phyloP scores from a whole-genome alignment of 92 coral and sea anemone genomes.

The Zoanthus solanderi region DNA sequence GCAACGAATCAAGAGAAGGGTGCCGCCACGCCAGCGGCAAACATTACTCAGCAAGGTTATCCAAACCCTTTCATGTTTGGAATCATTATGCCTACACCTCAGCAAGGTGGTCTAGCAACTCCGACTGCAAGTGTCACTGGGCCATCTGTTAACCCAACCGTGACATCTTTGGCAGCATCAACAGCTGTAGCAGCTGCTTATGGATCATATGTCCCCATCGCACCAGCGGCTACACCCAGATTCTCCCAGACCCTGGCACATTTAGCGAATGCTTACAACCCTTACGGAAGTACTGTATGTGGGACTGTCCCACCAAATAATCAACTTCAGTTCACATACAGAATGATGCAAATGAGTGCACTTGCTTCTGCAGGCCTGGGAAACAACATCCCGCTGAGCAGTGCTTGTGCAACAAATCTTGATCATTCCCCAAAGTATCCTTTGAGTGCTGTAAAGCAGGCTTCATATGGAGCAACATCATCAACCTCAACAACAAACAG shows the following conservation, averaged over 20 bases:
- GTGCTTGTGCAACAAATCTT: constrained; percentile 39
- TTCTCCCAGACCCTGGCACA: constrained; percentile 95
- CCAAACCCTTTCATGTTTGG: constrained; percentile 90
- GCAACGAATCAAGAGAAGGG: constrained; percentile 74
- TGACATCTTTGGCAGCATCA: constrained; percentile 57
- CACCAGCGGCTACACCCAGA: constrained; percentile 83
- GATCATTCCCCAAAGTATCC: constrained; percentile 70
- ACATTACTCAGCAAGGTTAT: constrained; percentile 59
- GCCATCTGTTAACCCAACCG: constrained; percentile 69
- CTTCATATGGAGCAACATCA: constrained; percentile 41
- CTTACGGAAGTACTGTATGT: constrained; percentile 71
- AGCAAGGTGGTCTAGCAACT: constrained; percentile 26
- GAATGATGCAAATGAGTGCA: constrained; percentile 85
- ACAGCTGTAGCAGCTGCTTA: constrained; percentile 99
- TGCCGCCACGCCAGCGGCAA: constrained; percentile 63
- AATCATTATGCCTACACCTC: constrained; percentile 86
- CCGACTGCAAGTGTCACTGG: constrained; percentile 59
- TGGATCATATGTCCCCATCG: constrained; percentile 96
- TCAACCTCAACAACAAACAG: constrained; percentile 21
- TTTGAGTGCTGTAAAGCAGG: constrained; percentile 63
- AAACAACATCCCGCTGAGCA: constrained; percentile 42
- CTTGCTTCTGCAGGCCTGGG: constrained; percentile 69
- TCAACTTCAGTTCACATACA: constrained; percentile 81
- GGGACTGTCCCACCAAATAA: constrained; percentile 66
- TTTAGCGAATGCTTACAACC: constrained; percentile 93